Evolutionary conservation across 2,113 vertebrate genomes (phyloP), one percentile per base, ranked within the genome.

Genomic region (Paraplagusia blochii): DNA sequence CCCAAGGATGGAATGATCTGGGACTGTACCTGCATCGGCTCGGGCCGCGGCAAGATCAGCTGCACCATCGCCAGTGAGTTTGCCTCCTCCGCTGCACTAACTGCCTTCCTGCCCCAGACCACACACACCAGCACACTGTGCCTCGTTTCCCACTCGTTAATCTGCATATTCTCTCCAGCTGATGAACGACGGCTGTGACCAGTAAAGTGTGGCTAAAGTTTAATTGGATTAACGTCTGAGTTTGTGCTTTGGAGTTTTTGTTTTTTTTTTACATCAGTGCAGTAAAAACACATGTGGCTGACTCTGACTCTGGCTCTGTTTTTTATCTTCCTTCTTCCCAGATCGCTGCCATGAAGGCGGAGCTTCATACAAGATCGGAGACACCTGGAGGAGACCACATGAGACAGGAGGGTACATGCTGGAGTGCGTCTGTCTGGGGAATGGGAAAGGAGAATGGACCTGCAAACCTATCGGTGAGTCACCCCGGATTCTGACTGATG

Each of bases 21-120:
- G 97, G 97, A 99, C 86, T 99, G 97, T 86, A 99, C 96, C 48
- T 99, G 96, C 45, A 96, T 99, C 3, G 96, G 97, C 38, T 97
- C 94, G 9, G 93, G 94, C 9, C 89, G 89, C 57, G 95, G 82
- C 17, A 86, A 86, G 54, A 85, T 86, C 66, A 88, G 87, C 71
- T 87, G 84, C 76, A 88, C 85, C 44, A 85, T 85, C 58, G 95
- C 93, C 84, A 86, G 84, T 87, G 77, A 69, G 80, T 81, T 40
- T 66, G 48, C 49, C 18, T 69, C 16, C 34, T n/a, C 14, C 17
- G 29, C n/a, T n/a, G n/a, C n/a, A n/a, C 47, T 58, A 55, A 53
- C 42, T 44, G 44, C 34, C 22, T 51, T 19, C 7, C 33, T 54
- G 56, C 29, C 44, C 1, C 58, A 63, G 63, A 79, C 64, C 68